Evolutionary conservation across 2,113 vertebrate genomes (phyloP), one percentile per base, ranked within the genome.

Genomic region (Actinemys pallida): DNA sequence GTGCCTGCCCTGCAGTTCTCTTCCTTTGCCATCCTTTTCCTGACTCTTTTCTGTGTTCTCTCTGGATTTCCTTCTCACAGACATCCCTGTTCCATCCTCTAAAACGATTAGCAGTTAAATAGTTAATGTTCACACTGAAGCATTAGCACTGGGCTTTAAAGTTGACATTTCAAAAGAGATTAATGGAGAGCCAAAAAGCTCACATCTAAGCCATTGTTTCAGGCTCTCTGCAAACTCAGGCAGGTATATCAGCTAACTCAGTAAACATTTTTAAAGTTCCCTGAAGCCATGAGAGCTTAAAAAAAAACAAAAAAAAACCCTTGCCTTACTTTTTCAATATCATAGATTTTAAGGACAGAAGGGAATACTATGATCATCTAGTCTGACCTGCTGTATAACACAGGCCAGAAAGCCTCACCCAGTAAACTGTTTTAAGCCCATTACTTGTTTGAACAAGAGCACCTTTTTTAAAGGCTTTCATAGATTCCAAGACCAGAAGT

Each of bases 141-240:
- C 62, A 65, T 65, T 16, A 65, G 14, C 29, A 29, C 29, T 62
- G 29, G 29, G 29, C 29, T 62, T 62, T 31, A 62, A 62, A 62
- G 57, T 6, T 62, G 62, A 31, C 62, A 57, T 25, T 65, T 31
- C 14, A 25, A 24, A 57, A 76, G 31, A 2, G 1, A 2, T 35
- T 17, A 39, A 31, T 14, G 35, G 57, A 54, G 31, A 45, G 10
- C 11, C 2, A 57, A 76, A 13, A 8, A 4, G 62, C 25, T 82
- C 19, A 62, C 31, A 19, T 25, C 25, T 20, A 35, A 57, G 6
- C 10, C 45, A 31, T 62, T 52, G 52, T 79, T 76, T 20, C 79
- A n/a, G 57, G 53, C 13, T 13, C 62, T 17, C 20, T 0, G 0
- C 53, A 52, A 45, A 53, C 79, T 31, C 31, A 9, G 19, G 24